These are phyloP conservation scores for Chiloscyllium plagiosum DNA, from an alignment of 2,113 vertebrate species.

Conservation along the genomic window DNA sequence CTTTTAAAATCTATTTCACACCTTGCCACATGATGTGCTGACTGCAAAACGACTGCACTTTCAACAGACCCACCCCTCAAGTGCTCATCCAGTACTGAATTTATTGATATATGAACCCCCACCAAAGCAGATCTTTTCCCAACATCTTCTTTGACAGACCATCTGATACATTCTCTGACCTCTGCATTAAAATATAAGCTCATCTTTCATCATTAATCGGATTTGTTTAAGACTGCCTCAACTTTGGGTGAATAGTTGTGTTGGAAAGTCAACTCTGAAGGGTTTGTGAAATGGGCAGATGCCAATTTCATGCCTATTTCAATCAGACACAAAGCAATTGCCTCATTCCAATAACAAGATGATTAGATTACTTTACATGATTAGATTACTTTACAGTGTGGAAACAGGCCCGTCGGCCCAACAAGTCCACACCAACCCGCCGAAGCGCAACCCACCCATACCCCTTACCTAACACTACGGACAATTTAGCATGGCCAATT, in stretches of 20 bases:
- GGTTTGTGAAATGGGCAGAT: background rate
- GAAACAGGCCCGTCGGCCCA: no score
- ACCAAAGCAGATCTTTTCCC: background rate
- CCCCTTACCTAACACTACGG: no score
- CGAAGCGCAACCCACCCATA: no score
- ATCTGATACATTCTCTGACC: background rate
- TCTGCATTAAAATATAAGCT: background rate
- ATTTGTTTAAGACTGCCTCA: background rate
- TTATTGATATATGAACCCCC: background rate
- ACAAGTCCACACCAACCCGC: no score
- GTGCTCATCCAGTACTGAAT: background rate
- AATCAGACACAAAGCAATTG: background rate
- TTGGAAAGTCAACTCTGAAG: background rate
- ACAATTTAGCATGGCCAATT: no score
- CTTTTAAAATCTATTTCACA: background rate
- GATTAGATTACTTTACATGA: no score
- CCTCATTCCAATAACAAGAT: background rate
- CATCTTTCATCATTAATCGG: background rate
- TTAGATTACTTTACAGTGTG: no score
- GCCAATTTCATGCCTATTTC: background rate
- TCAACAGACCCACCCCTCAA: no score
- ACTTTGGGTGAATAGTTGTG: background rate
- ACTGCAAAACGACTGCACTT: no score
- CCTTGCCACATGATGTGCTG: background rate
- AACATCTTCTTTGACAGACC: background rate